A percentile compares a stretch with the other conserved stretches of the same genome.
phyloP scores from a whole-genome alignment of 1,140 invertebrate genomes.

The Drosophila gunungcola region DNA sequence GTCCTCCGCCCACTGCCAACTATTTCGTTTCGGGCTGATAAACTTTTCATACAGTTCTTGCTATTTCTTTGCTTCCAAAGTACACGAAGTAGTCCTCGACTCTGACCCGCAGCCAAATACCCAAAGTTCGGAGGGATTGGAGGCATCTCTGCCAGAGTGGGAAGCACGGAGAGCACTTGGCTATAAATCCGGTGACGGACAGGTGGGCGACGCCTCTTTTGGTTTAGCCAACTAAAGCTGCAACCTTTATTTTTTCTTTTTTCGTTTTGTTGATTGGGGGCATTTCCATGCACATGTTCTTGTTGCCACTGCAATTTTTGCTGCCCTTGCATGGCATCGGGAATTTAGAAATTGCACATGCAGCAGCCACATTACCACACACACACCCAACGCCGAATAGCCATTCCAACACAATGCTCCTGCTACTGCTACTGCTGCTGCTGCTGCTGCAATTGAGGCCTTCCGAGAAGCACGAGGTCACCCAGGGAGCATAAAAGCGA shows the following conservation, averaged over 20 bases:
- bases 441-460: slow-evolving; percentile 32
- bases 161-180: slow-evolving; percentile 17
- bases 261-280: not conserved
- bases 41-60: slow-evolving; percentile 41
- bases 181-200: slow-evolving; percentile 50
- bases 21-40: slow-evolving; percentile 37
- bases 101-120: slow-evolving; percentile 22
- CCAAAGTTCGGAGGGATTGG: slow-evolving; percentile 17
- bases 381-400: slow-evolving; percentile 11
- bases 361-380: slow-evolving; percentile 57
- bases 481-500: slow-evolving; percentile 30
- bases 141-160: slow-evolving; percentile 1
- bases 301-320: slow-evolving; percentile 36
- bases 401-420: slow-evolving; percentile 41
- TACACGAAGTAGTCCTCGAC: slow-evolving; percentile 20
- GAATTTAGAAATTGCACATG: slow-evolving; percentile 74
- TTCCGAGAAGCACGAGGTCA: slow-evolving; percentile 48
- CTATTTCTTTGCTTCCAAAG: slow-evolving; percentile 32
- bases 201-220: slow-evolving; percentile 28
- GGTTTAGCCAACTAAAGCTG: slow-evolving; percentile 22
- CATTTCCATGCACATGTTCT: slow-evolving; percentile 19
- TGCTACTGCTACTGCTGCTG: slow-evolving; percentile 18
- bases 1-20: slow-evolving; percentile 1
- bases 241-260: slow-evolving; percentile 4
- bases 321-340: slow-evolving; percentile 29